Evolutionary conservation across 2,888 invertebrate genomes (phyloP).

Genomic region (Mycalesis mineus): DNA sequence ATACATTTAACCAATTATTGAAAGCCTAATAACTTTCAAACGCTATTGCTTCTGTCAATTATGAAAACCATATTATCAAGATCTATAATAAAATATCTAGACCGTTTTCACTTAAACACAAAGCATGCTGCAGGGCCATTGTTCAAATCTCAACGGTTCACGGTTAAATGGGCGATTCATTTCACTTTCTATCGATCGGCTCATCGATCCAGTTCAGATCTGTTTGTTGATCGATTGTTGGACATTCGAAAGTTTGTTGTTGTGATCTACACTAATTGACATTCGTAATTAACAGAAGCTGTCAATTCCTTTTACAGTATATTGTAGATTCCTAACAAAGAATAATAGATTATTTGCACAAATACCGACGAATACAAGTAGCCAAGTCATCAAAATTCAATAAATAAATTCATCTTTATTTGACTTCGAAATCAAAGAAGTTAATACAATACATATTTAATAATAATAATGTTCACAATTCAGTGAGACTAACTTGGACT

Average conservation of each 20-base stretch:
- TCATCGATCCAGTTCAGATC: slow-evolving; percentile 17
- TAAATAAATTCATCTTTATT: too few species aligned
- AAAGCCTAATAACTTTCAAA: slow-evolving; percentile 2
- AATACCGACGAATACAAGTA: too few species aligned
- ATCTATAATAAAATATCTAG: slow-evolving; percentile 2
- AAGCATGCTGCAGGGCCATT: slow-evolving; percentile 4
- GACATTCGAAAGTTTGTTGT: slow-evolving; percentile 18
- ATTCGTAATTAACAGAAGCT: neutral
- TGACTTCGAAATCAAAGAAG: too few species aligned
- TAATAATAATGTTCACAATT: too few species aligned
- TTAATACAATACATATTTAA: too few species aligned
- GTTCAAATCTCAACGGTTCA: slow-evolving; percentile 8
- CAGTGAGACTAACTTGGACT: too few species aligned
- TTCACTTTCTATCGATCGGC: slow-evolving; percentile 20
- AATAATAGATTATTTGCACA: too few species aligned
- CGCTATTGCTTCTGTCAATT: neutral
- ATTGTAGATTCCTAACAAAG: neutral
- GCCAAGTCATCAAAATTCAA: too few species aligned
- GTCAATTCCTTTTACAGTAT: too few species aligned
- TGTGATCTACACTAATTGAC: slow-evolving; percentile 18
- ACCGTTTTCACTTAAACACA: slow-evolving; percentile 6
- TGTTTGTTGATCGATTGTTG: slow-evolving; percentile 22
- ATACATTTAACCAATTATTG: neutral
- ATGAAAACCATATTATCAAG: neutral
- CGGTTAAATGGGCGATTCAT: slow-evolving; percentile 7